phyloP scores from a whole-genome alignment of 2,797 vertebrate genomes.

The Sciaenops ocellatus region DNA sequence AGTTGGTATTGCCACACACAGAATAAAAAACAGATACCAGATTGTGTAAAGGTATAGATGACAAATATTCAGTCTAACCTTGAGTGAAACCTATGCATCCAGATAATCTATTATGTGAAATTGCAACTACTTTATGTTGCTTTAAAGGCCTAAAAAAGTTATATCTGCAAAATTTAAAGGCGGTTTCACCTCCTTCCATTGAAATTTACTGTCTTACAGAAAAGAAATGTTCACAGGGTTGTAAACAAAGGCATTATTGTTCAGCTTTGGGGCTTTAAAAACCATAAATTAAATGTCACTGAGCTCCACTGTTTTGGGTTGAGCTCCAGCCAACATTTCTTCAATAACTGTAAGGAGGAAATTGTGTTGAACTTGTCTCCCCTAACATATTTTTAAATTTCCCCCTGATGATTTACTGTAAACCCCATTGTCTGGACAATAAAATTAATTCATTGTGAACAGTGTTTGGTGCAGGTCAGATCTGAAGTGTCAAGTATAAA shows the following conservation, averaged over 20 bases:
- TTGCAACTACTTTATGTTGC: background rate
- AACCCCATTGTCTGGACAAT: background rate
- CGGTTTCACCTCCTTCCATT: background rate
- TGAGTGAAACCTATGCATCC: background rate
- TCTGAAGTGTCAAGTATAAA: background rate
- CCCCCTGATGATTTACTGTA: background rate
- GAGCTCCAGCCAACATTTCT: background rate
- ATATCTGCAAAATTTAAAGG: background rate
- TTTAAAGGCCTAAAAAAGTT: background rate
- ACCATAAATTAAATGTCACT: conserved; percentile 4
- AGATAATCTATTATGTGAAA: conserved; percentile 2
- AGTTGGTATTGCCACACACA: conserved; percentile 1
- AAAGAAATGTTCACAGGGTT: background rate
- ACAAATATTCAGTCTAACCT: background rate
- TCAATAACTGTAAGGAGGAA: background rate
- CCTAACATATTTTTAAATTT: background rate
- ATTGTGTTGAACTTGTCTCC: background rate
- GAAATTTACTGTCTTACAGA: background rate
- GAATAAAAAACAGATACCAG: background rate
- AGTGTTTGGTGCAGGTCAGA: background rate
- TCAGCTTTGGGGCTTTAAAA: background rate
- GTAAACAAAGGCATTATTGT: background rate
- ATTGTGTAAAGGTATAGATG: background rate
- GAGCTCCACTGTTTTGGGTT: conserved; percentile 1
- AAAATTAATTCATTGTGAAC: background rate